Conservation (phyloP, 2,113 vertebrate species). For the Fulmarus glacialis region DNA sequence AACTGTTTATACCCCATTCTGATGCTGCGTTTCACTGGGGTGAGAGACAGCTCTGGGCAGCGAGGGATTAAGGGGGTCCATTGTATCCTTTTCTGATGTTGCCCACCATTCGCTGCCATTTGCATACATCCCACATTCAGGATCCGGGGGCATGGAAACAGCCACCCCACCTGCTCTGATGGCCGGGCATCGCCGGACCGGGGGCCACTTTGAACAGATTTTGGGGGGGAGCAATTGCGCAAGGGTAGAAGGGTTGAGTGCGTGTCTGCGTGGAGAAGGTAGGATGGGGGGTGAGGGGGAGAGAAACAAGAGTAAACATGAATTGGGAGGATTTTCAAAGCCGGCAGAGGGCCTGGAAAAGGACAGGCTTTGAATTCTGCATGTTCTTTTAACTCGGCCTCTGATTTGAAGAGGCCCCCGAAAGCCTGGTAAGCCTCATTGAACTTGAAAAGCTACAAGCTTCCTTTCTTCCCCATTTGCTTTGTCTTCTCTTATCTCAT, state of each 20-base stretch:
- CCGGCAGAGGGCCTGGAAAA: conserved; percentile 61
- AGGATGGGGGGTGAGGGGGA: background rate
- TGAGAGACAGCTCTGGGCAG: background rate
- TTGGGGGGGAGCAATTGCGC: accelerated
- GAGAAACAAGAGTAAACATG: conserved; percentile 16
- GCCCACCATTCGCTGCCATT: background rate
- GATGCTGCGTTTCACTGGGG: background rate
- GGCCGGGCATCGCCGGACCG: accelerated
- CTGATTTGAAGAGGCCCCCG: conserved; percentile 68
- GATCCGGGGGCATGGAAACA: background rate
- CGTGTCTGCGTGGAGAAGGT: background rate
- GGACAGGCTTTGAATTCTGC: conserved; percentile 67
- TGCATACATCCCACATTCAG: background rate
- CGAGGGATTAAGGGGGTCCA: conserved; percentile 25
- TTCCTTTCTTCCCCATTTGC: conserved; percentile 71
- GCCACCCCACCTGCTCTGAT: background rate
- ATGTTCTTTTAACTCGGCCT: conserved; percentile 67
- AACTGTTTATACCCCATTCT: background rate
- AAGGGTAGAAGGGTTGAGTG: background rate
- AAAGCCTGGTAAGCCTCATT: conserved; percentile 78
- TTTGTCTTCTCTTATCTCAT: conserved; percentile 74
- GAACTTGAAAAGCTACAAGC: conserved; percentile 79
- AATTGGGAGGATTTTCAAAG: conserved; percentile 50
- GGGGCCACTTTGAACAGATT: background rate
- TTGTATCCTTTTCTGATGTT: conserved; percentile 22